These are phyloP conservation scores for Phycodurus eques DNA, from an alignment of 2,113 vertebrate species.

Conservation along the genomic window DNA sequence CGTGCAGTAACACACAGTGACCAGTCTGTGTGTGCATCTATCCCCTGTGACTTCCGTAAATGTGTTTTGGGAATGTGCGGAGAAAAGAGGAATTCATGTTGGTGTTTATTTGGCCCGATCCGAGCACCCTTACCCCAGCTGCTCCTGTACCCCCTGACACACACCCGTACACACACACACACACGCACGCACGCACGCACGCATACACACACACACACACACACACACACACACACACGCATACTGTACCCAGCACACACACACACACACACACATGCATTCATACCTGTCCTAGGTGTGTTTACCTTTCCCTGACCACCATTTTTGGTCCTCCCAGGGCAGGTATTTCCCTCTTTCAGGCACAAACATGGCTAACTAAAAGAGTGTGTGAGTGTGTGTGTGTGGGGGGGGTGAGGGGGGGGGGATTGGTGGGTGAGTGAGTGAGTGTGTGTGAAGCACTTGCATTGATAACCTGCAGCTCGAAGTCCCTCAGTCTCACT, in stretches of 20 bases:
- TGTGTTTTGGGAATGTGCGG: conserved; percentile 69
- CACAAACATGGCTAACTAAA: conserved; percentile 43
- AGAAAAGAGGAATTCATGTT: conserved; percentile 79
- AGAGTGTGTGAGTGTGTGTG: background rate
- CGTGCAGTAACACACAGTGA: conserved; percentile 58
- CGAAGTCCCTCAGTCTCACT: conserved; percentile 64
- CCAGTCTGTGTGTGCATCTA: conserved; percentile 59
- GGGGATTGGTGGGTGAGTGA: background rate
- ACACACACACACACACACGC: conserved; percentile 45
- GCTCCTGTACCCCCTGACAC: conserved; percentile 64
- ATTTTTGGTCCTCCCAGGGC: conserved; percentile 66
- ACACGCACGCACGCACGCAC: conserved; percentile 39
- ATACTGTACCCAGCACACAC: conserved; percentile 31
- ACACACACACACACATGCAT: conserved; percentile 41
- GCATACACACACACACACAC: conserved; percentile 42
- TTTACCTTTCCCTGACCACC: conserved; percentile 75
- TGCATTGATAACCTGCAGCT: conserved; percentile 75
- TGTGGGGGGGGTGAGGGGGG: conserved; percentile 13
- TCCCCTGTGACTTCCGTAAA: conserved; percentile 66
- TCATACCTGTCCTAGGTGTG: conserved; percentile 69
- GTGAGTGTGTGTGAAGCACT: conserved; percentile 60
- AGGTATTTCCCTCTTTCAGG: conserved; percentile 71
- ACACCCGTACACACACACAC: conserved; percentile 39
- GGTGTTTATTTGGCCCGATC: conserved; percentile 76
- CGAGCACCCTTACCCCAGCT: conserved; percentile 63